These are phyloP conservation scores for Coenonympha arcania DNA, from an alignment of 2,888 invertebrate genomes.

Conservation along the genomic window DNA sequence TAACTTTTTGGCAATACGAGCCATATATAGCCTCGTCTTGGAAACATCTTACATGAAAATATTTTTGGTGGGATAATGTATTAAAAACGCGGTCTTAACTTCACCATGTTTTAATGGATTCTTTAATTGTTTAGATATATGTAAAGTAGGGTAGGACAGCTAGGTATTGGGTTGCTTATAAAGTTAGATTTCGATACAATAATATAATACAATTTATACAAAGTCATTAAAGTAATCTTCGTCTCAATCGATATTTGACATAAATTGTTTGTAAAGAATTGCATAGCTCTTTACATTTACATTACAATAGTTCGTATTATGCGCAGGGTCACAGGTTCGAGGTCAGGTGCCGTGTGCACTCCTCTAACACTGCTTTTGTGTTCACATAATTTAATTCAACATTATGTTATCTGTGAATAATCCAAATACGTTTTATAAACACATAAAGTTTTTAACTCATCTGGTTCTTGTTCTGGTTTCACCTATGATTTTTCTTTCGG, in stretches of 20 bases:
- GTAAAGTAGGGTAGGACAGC: too few relatives aligned
- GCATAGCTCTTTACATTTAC: conserved; percentile 52
- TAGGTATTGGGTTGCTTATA: not conserved
- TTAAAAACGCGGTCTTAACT: too few relatives aligned
- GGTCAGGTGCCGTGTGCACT: conserved; percentile 50
- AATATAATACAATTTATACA: not conserved
- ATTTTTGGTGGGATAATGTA: too few relatives aligned
- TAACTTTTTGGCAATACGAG: too few relatives aligned
- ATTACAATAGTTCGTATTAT: conserved; percentile 65
- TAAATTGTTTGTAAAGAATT: conserved; percentile 22
- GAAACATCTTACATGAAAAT: too few relatives aligned
- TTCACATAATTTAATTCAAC: conserved; percentile 2
- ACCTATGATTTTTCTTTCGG: too few relatives aligned
- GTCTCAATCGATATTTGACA: not conserved
- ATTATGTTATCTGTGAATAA: not conserved
- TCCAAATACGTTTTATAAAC: too few relatives aligned
- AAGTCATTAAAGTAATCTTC: not conserved
- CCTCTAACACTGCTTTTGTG: conserved; percentile 27
- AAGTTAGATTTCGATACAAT: not conserved
- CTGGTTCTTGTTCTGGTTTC: too few relatives aligned
- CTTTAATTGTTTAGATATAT: too few relatives aligned
- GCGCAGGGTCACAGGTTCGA: conserved; percentile 67
- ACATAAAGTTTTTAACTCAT: too few relatives aligned
- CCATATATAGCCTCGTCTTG: too few relatives aligned
- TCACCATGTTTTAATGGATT: too few relatives aligned